Percentiles rank a stretch among this genome's conserved stretches.
These are phyloP conservation scores for Colaptes auratus DNA, from an alignment of 2,113 vertebrate genomes.

Conservation along the genomic window DNA sequence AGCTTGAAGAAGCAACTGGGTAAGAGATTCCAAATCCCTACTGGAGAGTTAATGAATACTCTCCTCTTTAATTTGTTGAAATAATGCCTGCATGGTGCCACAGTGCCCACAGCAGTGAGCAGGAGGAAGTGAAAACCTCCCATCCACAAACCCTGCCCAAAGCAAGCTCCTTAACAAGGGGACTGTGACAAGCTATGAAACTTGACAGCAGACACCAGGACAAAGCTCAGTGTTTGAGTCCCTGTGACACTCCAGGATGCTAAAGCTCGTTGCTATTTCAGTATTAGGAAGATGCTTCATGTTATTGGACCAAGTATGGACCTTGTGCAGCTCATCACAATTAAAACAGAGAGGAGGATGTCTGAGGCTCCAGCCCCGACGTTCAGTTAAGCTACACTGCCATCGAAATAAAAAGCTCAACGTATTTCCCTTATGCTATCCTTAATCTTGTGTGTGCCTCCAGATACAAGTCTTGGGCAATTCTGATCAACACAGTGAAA, in stretches of 20 bases:
- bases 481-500: background rate
- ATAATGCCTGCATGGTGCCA: constrained; percentile 35
- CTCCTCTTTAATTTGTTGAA: constrained; percentile 46
- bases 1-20: background rate
- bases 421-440: constrained; percentile 54
- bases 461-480: background rate
- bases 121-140: constrained; percentile 38
- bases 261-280: background rate
- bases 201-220: background rate
- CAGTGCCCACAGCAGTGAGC: constrained; percentile 1
- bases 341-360: constrained; percentile 21
- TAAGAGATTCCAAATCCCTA: constrained; percentile 34
- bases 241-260: too few species aligned
- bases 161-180: constrained; percentile 19
- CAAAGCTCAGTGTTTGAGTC: background rate
- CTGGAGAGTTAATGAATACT: constrained; percentile 34
- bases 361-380: background rate
- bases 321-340: background rate
- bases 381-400: constrained; percentile 6
- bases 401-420: background rate
- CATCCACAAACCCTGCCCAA: constrained; percentile 23
- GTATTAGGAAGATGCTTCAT: background rate
- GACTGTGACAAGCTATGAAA: constrained; percentile 16
- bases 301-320: background rate
- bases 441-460: background rate